phyloP scores from a whole-genome alignment of 2,888 invertebrate genomes.

The Notodonta ziczac region DNA sequence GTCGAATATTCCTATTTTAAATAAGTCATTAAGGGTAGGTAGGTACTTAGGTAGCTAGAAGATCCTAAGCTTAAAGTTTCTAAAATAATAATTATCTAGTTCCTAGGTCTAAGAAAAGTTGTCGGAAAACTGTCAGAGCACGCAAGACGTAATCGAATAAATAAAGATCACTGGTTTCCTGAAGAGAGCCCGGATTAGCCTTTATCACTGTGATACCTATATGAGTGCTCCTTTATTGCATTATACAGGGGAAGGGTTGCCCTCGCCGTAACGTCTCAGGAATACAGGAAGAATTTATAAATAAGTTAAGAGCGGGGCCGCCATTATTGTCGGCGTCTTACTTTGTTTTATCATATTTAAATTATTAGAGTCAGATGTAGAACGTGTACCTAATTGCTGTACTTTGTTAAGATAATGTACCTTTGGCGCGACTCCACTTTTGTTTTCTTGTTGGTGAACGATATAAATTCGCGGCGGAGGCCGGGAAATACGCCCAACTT shows the following conservation, averaged over 20 bases:
- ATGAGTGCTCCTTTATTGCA: conserved; percentile 83
- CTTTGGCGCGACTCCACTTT: conserved; percentile 83
- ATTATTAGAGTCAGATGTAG: conserved; percentile 85
- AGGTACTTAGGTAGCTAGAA: too few relatives aligned
- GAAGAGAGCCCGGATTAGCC: conserved; percentile 74
- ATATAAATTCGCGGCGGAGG: conserved; percentile 80
- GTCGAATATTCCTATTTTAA: too few relatives aligned
- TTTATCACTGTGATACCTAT: conserved; percentile 81
- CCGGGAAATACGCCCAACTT: conserved; percentile 75
- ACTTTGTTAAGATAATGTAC: conserved; percentile 85
- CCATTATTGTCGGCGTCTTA: conserved; percentile 78
- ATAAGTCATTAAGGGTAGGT: too few relatives aligned
- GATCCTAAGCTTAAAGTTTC: too few relatives aligned
- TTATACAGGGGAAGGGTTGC: conserved; percentile 78
- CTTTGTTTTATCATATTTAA: conserved; percentile 85
- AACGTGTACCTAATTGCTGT: conserved; percentile 85
- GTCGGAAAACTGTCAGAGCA: conserved; percentile 2
- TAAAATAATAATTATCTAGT: not conserved
- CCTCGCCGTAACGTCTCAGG: conserved; percentile 62
- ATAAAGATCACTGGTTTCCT: conserved; percentile 64
- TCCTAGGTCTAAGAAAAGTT: not conserved
- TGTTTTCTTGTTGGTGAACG: conserved; percentile 81
- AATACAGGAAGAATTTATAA: conserved; percentile 78
- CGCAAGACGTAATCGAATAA: conserved; percentile 67
- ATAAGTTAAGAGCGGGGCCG: conserved; percentile 78